phyloP scores from a whole-genome alignment of 2,888 invertebrate genomes.

The Cryptophagus acutangulus region DNA sequence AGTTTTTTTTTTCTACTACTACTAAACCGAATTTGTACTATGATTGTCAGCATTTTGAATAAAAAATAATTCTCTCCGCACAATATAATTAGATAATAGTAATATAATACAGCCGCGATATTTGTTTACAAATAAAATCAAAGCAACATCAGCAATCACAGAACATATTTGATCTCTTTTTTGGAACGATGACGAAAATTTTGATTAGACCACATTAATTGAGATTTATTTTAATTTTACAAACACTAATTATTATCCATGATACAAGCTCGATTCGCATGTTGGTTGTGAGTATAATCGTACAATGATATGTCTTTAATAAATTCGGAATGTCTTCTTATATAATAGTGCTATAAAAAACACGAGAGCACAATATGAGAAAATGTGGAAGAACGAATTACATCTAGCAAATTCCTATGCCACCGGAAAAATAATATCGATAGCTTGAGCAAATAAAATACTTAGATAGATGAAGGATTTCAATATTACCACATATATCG shows the following conservation, averaged over 20 bases:
- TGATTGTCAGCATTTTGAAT: slow-evolving; percentile 1
- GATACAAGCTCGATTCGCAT: slow-evolving; percentile 27
- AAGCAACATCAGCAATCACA: slow-evolving; percentile 25
- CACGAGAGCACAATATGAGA: neutral
- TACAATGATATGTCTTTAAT: slow-evolving; percentile 42
- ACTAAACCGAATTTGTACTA: neutral
- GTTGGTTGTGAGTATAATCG: neutral
- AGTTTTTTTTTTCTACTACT: too few relatives aligned
- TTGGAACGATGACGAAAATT: neutral
- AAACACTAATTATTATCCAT: slow-evolving; percentile 32
- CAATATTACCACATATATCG: neutral
- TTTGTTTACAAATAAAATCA: slow-evolving; percentile 2
- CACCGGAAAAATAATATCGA: slow-evolving; percentile 14
- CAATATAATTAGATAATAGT: too few relatives aligned
- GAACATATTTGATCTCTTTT: slow-evolving; percentile 11
- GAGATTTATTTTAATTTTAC: slow-evolving; percentile 5
- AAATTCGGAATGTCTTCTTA: slow-evolving; percentile 37
- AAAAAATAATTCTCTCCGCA: too few relatives aligned
- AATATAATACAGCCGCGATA: too few relatives aligned
- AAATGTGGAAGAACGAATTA: too few relatives aligned
- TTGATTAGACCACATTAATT: slow-evolving; percentile 8
- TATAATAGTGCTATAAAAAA: too few relatives aligned
- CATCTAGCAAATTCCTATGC: slow-evolving; percentile 17
- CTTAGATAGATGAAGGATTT: slow-evolving; percentile 2
- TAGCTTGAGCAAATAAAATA: slow-evolving; percentile 15